Evolutionary conservation across 2,888 invertebrate genomes (phyloP).

Genomic region (Luperina testacea): DNA sequence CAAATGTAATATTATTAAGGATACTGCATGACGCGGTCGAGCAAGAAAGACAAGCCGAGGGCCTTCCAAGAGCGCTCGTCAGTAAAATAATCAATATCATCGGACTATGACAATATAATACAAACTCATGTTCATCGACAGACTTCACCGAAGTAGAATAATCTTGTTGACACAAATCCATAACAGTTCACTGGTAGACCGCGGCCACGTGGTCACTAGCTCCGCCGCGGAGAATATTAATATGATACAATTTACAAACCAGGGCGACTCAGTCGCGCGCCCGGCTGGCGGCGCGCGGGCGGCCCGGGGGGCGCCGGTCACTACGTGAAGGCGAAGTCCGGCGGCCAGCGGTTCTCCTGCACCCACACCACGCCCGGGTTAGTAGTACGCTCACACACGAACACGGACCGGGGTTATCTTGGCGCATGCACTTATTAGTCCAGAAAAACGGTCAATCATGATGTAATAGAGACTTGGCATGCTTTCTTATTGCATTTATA

Average conservation of each 20-base stretch:
- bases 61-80: background rate
- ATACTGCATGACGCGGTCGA: slow-evolving; percentile 4
- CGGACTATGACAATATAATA: slow-evolving; percentile 24
- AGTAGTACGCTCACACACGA: slow-evolving; percentile 69
- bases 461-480: slow-evolving; percentile 22
- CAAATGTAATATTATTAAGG: background rate
- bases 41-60: slow-evolving; percentile 3
- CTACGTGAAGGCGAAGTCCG: slow-evolving; percentile 88
- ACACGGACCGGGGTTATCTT: slow-evolving; percentile 2
- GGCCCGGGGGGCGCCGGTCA: slow-evolving; percentile 60
- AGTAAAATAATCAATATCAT: background rate
- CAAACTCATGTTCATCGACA: slow-evolving; percentile 18
- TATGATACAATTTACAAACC: slow-evolving; percentile 77
- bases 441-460: background rate
- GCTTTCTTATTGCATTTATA: slow-evolving; percentile 16
- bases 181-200: slow-evolving; percentile 71
- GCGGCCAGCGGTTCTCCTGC: slow-evolving; percentile 88
- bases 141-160: slow-evolving; percentile 3
- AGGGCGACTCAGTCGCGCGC: slow-evolving; percentile 11
- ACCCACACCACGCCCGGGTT: slow-evolving; percentile 75
- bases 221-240: slow-evolving; percentile 67
- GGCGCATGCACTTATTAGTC: slow-evolving; percentile 21
- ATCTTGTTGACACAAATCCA: slow-evolving; percentile 70
- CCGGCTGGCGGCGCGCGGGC: slow-evolving; percentile 30
- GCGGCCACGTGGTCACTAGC: slow-evolving; percentile 32